These are phyloP conservation scores for Chiridota heheva DNA, from an alignment of 35 echinoderm and acorn worm species.

Conservation along the genomic window DNA sequence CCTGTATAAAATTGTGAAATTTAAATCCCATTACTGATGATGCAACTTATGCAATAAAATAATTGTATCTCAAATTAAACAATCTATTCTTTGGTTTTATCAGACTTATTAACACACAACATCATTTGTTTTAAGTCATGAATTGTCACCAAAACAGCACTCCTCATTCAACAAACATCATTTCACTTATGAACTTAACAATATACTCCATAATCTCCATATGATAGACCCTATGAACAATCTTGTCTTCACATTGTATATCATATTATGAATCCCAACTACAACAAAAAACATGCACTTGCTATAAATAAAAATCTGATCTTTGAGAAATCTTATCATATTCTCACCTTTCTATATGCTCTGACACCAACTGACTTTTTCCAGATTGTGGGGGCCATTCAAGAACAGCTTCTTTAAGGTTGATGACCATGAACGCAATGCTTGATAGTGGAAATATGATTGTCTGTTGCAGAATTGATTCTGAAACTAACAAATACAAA, in stretches of 20 bases:
- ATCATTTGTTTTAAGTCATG: too few relatives aligned
- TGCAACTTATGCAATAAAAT: too few relatives aligned
- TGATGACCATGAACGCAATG: constrained; percentile 33
- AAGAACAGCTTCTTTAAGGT: neutral
- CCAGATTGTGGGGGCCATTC: too few relatives aligned
- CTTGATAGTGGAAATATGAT: constrained; percentile 40
- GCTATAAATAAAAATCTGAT: neutral
- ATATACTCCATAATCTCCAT: neutral
- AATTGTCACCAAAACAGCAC: too few relatives aligned
- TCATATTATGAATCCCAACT: neutral
- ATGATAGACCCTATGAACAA: neutral
- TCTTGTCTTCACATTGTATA: neutral
- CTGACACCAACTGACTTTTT: neutral
- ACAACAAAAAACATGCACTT: neutral
- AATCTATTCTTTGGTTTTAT: too few relatives aligned
- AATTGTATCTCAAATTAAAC: too few relatives aligned
- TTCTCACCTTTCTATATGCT: neutral
- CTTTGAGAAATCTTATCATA: neutral
- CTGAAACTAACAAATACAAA: constrained; percentile 29
- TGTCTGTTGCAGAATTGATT: neutral
- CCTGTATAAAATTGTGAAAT: too few relatives aligned
- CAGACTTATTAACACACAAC: too few relatives aligned
- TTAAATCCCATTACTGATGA: too few relatives aligned
- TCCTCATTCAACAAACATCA: too few relatives aligned
- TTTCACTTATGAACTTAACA: too few relatives aligned